Percentiles rank a stretch among this genome's conserved stretches.
These are phyloP conservation scores for Minunthozetes semirufus DNA, from an alignment of 2,888 invertebrate species.

Conservation along the genomic window DNA sequence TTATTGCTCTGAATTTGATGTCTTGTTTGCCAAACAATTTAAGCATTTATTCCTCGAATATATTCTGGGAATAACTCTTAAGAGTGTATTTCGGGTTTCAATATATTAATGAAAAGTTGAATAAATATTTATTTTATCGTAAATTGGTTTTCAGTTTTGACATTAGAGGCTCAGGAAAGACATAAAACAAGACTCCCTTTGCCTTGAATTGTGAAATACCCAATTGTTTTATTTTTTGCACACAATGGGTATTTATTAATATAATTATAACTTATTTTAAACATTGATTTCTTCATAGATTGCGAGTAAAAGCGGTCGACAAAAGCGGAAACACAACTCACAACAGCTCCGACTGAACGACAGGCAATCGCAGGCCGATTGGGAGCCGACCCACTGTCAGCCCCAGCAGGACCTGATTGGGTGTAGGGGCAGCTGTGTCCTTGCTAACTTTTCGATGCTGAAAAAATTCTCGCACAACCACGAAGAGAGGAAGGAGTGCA, in stretches of 20 bases:
- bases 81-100: no score
- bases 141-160: no score
- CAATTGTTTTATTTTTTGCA: background rate
- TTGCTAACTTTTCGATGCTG: background rate
- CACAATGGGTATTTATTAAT: background rate
- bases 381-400: background rate
- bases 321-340: background rate
- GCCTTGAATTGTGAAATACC: no score
- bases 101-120: no score
- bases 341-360: background rate
- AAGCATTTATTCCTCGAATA: no score
- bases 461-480: background rate
- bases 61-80: no score
- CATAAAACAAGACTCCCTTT: no score
- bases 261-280: no score
- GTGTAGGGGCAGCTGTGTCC: background rate
- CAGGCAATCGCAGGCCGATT: background rate
- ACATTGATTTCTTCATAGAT: background rate
- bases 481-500: background rate
- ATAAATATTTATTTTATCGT: no score
- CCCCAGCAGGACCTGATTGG: background rate
- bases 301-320: background rate
- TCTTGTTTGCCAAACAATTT: no score
- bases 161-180: no score
- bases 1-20: no score